A percentile compares a stretch with the other conserved stretches of the same genome.
phyloP scores from a whole-genome alignment of 1,140 invertebrate species.

The Ooceraea biroi region DNA sequence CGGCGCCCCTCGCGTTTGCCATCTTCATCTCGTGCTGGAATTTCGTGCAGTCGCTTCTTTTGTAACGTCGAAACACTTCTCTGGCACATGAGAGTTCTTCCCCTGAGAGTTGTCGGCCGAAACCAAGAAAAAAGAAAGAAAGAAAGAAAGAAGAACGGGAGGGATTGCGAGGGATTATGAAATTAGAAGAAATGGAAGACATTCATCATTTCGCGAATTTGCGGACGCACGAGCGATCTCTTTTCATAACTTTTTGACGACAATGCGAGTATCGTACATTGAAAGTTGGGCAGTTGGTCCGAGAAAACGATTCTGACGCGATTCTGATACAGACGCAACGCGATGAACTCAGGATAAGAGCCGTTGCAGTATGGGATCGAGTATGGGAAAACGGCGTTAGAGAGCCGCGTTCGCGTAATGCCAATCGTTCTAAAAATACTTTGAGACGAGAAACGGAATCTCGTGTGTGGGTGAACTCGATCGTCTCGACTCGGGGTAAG shows the following conservation, averaged over 20 bases:
- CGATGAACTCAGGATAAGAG: conserved; percentile 27
- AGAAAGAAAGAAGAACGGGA: neutral
- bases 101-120: neutral
- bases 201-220: too few relatives aligned
- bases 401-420: conserved; percentile 24
- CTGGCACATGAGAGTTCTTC: neutral
- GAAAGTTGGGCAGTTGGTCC: neutral
- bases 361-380: conserved; percentile 29
- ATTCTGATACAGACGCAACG: conserved; percentile 14
- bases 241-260: too few relatives aligned
- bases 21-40: conserved; percentile 27
- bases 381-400: conserved; percentile 52
- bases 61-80: neutral
- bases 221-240: too few relatives aligned
- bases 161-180: too few relatives aligned
- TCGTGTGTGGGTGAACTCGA: conserved; percentile 71
- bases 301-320: conserved; percentile 17
- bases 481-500: conserved; percentile 75
- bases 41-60: conserved; percentile 17
- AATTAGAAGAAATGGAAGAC: too few relatives aligned
- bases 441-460: conserved; percentile 40
- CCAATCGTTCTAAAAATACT: conserved; percentile 59
- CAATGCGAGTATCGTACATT: too few relatives aligned
- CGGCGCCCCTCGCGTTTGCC: conserved; percentile 14
- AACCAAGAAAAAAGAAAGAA: neutral